Evolutionary conservation across 2,888 invertebrate species (phyloP).

Genomic region (Enchytraeus crypticus): DNA sequence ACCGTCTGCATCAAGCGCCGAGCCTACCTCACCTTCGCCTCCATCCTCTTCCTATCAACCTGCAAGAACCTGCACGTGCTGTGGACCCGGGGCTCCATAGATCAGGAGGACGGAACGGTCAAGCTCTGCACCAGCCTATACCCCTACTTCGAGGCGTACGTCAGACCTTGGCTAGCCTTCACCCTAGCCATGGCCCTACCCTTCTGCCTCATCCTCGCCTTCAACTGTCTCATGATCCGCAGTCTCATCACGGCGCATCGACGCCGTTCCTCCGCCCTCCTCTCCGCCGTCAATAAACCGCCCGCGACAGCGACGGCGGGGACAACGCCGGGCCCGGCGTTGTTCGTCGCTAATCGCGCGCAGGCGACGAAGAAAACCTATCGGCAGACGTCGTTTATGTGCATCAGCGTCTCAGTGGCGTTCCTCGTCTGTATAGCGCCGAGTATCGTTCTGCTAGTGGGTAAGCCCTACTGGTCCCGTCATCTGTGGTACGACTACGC

Average conservation of each 20-base stretch:
- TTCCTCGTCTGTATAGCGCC: constrained; percentile 27
- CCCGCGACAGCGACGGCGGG: background rate
- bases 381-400: constrained; percentile 28
- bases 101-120: constrained; percentile 21
- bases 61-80: constrained; percentile 38
- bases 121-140: constrained; percentile 21
- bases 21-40: constrained; percentile 26
- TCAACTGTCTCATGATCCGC: constrained; percentile 24
- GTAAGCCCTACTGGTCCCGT: constrained; percentile 26
- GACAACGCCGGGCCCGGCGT: too few relatives aligned
- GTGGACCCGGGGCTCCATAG: constrained; percentile 32
- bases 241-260: constrained; percentile 11
- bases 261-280: background rate
- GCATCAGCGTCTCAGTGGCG: constrained; percentile 26
- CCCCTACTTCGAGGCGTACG: constrained; percentile 20
- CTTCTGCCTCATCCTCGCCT: constrained; percentile 21
- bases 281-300: background rate
- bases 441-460: constrained; percentile 25
- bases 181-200: constrained; percentile 17
- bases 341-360: too few relatives aligned
- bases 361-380: constrained; percentile 6
- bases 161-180: constrained; percentile 28
- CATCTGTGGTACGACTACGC: constrained; percentile 17
- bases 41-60: constrained; percentile 23
- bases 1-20: constrained; percentile 35